Conservation (phyloP, 1,140 invertebrate genomes). For the Phortica variegata region DNA sequence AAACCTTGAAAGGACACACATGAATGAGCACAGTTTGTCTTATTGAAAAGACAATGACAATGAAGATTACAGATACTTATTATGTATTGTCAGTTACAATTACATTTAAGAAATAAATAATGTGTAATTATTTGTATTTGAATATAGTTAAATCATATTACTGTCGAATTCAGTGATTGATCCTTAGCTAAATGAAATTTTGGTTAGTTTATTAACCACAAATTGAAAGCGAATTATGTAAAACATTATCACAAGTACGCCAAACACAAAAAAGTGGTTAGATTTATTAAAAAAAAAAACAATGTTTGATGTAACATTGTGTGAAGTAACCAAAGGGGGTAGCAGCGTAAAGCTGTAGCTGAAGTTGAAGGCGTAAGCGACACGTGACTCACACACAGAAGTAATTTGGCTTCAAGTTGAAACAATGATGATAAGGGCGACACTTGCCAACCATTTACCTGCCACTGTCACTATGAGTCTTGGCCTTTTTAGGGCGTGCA, state of each 20-base stretch:
- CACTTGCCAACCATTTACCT: conserved; percentile 22
- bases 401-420: conserved; percentile 39
- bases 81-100: too few relatives aligned
- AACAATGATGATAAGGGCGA: conserved; percentile 18
- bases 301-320: conserved; percentile 38
- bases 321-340: conserved; percentile 54
- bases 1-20: too few relatives aligned
- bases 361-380: conserved; percentile 50
- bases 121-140: too few relatives aligned
- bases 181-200: conserved; percentile 11
- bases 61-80: too few relatives aligned
- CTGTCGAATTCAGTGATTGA: background rate
- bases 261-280: too few relatives aligned
- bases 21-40: too few relatives aligned
- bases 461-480: conserved; percentile 38
- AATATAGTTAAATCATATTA: background rate
- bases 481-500: conserved; percentile 36
- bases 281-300: too few relatives aligned
- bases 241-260: too few relatives aligned
- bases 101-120: too few relatives aligned
- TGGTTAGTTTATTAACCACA: conserved; percentile 5
- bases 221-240: too few relatives aligned
- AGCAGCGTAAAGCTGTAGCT: too few relatives aligned
- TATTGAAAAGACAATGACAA: too few relatives aligned
- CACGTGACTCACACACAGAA: conserved; percentile 54